phyloP scores from a whole-genome alignment of 2,797 vertebrate genomes.

The Denticeps clupeoides region DNA sequence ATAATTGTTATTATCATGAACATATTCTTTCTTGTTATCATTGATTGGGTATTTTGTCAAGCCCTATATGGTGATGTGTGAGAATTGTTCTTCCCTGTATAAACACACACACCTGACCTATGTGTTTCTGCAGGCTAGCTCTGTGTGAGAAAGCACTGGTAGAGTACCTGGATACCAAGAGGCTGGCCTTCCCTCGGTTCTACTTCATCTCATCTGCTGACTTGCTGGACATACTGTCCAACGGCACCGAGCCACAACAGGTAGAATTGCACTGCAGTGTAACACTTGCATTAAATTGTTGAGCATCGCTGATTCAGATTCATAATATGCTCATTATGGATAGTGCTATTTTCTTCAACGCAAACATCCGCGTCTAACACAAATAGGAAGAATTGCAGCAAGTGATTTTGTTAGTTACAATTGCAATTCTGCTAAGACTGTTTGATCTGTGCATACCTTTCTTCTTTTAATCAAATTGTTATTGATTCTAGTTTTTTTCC shows the following conservation, averaged over 20 bases:
- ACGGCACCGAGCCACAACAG: constrained; percentile 82
- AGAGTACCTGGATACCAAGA: constrained; percentile 89
- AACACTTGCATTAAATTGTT: too few species aligned
- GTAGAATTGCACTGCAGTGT: constrained; percentile 44
- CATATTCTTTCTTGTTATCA: constrained; percentile 8
- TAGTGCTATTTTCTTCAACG: too few species aligned
- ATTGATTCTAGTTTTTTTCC: constrained; percentile 26
- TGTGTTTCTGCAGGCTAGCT: constrained; percentile 57
- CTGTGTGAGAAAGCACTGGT: constrained; percentile 90
- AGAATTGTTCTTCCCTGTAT: not conserved
- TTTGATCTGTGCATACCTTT: too few species aligned
- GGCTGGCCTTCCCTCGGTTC: constrained; percentile 87
- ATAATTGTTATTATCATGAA: constrained; percentile 26
- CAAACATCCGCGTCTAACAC: too few species aligned
- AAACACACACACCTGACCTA: not conserved
- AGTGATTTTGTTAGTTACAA: too few species aligned
- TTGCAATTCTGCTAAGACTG: too few species aligned
- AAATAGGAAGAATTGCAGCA: too few species aligned
- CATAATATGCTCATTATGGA: too few species aligned
- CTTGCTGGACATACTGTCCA: constrained; percentile 89
- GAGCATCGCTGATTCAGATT: too few species aligned
- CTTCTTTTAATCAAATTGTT: constrained; percentile 20
- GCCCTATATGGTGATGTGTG: constrained; percentile 5
- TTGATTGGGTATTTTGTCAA: not conserved
- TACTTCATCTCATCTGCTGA: constrained; percentile 96